Base-by-base conservation (phyloP, 2,888 invertebrate species). In the Lordiphosa andalusiaca region DNA sequence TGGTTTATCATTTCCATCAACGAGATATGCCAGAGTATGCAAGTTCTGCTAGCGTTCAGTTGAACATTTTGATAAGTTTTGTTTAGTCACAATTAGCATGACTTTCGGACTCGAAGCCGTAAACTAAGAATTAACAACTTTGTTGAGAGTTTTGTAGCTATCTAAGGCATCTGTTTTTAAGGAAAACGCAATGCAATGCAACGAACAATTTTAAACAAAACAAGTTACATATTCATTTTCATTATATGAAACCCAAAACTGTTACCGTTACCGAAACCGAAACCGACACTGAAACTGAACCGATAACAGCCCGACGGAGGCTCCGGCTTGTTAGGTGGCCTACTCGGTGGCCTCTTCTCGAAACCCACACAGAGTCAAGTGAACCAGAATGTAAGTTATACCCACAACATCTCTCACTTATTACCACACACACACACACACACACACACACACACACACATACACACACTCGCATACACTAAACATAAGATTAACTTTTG, bases 311-410 rank as follows among this genome's bases (percentile, higher is more conserved):
- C 87, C 76, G 88, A 88, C 76, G 88, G 87, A 75, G 77, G 87
- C 85, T 77, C 87, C 78, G 88, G 88, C 80, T 85, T 88, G 82
- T 88, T 88, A 86, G 88, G 88, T 82, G 88, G 88, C 80, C 87
- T 88, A 77, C 88, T 88, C 77, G 88, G 88, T 74, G 88, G 88
- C 83, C 88, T 88, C 75, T 88, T 88, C 86, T 87, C 88, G 78
- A 88, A 88, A 87, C 87, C 87, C 80, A 86, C 81, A 83, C 87
- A 85, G 80, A 88, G 60, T 87, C 87, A 87, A 86, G 87, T 84
- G 83, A 86, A 85, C 81, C 84, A 87, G 78, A 87, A 88, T 85
- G 88, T 88, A 88, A 88, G 88, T 88, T 85, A 68, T 71, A 73
- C 76, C 76, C 80, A 83, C 82, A 78, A 80, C 78, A 82, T 78